Evolutionary conservation across 2,888 invertebrate genomes (phyloP), one percentile per base, ranked within the genome.

Genomic region (Macrophya annulata): DNA sequence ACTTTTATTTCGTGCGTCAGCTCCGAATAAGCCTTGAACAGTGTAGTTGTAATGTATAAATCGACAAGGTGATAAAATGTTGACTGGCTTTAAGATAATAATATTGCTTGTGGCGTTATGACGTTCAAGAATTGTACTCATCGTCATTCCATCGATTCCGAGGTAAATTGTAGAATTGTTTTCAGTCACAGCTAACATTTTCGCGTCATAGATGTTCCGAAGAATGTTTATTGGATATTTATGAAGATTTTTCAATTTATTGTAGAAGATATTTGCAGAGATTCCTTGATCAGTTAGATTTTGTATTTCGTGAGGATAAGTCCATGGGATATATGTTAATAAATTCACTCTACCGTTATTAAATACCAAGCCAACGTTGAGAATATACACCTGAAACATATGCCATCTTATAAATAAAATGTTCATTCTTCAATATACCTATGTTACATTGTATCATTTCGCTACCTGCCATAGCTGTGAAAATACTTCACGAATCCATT

Each of bases 121-220:
- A 31, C n/a, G 15, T 55, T 77, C 51, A 31, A 77, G 37, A 37
- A 77, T 55, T 77, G 55, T 31, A 37, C n/a, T 77, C 55, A 77
- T 77, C 31, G 51, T 77, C 77, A 77, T 77, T 37, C 77, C 77
- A 77, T 77, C 77, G 31, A 77, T 17, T 17, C 77, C 51, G 21
- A 77, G 15, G n/a, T 77, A 55, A 15, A 5, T 51, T 55, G 37
- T 51, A 31, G 48, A 31, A 31, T 77, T 77, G n/a, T 55, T 31
- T 37, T 37, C 9, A 31, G n/a, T 77, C 37, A 55, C 31, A 0
- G 43, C 45, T 74, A 74, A 9, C 8, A 74, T 21, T 21, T 21
- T 74, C 5, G 21, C 10, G 0, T 25, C 21, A 15, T 45, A 10
- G 12, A 9, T 21, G 8, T 21, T 40, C 0, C n/a, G 43, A 25